Conservation (phyloP, 2,113 vertebrate genomes). For the Poecile atricapillus region DNA sequence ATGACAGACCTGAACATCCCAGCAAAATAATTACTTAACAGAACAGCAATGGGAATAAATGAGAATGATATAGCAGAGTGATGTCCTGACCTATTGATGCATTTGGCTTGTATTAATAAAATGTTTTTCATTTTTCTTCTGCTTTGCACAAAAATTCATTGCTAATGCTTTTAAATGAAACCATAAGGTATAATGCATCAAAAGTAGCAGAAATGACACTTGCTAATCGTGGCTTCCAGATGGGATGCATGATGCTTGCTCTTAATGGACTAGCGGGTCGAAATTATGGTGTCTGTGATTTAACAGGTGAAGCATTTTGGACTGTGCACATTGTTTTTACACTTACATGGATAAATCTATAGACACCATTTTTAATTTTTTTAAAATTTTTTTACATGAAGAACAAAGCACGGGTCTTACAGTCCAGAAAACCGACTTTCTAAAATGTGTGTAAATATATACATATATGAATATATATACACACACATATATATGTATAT, state of each 20-base stretch:
- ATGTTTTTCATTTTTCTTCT: background rate
- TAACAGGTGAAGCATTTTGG: conserved; percentile 15
- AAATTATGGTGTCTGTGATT: background rate
- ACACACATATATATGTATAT: fast-evolving
- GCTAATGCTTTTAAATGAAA: background rate
- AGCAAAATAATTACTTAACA: background rate
- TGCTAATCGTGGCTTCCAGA: background rate
- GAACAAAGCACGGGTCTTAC: background rate
- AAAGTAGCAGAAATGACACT: background rate
- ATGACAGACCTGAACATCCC: background rate
- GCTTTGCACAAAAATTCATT: background rate
- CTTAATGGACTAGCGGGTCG: background rate
- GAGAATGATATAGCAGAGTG: background rate
- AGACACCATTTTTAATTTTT: background rate
- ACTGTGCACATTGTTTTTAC: background rate
- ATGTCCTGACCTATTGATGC: background rate
- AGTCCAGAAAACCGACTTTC: background rate
- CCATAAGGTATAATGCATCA: background rate
- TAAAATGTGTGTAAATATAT: background rate
- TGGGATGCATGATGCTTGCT: background rate
- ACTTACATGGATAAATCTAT: background rate
- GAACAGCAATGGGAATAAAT: background rate
- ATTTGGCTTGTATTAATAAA: background rate
- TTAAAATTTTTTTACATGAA: background rate
- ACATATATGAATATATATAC: background rate